Base-by-base conservation (phyloP, 2,113 vertebrate genomes). In the Scatophagus argus region DNA sequence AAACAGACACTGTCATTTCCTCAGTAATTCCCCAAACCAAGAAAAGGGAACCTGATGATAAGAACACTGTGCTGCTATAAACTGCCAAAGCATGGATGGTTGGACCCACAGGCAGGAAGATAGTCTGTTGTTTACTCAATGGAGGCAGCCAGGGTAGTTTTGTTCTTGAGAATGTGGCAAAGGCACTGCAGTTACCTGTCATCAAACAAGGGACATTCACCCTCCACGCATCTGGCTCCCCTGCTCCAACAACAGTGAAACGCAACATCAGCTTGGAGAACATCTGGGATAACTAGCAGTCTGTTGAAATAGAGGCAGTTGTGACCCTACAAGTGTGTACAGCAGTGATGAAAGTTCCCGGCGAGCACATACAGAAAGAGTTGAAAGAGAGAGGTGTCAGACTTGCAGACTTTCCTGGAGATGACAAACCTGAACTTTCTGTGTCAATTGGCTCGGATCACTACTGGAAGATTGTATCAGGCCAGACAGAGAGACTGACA, bases 341-440 rank as follows among this genome's bases (percentile, higher is more conserved):
- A 25, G 58, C 58, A 5, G 3, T 61, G n/a, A 39, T 61, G 36
- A 61, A 39, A 19, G 58, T 61, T 21, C 60, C 60, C 44, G 36
- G 23, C 44, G 60, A 62, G 1, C 23, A 43, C 3, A 70, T 72
- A 31, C 41, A 65, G 12, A 13, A 47, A 8, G 77, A 79, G 25
- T 32, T 79, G 25, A 36, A 51, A 11, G 49, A 34, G 44, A 56
- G 44, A 23, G 68, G 39, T 21, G 41, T 65, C 16, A 51, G 31
- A 21, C 41, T 58, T 3, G 31, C 31, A 58, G 55, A 58, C 9
- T 55, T n/a, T 2, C 0, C 52, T 55, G 25, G 27, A 49, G 46
- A 49, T n/a, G 46, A 55, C 27, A 55, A 55, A 55, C 14, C 52
- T 55, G 52, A 55, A 31, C 52, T 55, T 8, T 55, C 52, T 55